Conservation (phyloP, 1,140 invertebrate species). For the Bilobella aurantiaca region DNA sequence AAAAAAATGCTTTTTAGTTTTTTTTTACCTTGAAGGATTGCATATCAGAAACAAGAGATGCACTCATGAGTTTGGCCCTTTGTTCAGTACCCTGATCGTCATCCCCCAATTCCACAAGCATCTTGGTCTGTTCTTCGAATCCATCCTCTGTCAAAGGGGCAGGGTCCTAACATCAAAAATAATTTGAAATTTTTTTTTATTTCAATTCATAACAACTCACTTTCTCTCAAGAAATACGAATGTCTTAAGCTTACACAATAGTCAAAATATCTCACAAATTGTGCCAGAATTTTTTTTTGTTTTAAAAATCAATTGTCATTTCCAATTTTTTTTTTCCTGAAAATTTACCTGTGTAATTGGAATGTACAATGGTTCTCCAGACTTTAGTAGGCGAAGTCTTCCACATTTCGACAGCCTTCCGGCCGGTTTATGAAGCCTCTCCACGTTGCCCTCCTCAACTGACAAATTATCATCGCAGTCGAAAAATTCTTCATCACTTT, state of each 20-base stretch:
- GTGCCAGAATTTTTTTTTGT: too few relatives aligned
- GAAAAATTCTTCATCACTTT: slow-evolving; percentile 64
- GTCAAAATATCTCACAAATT: too few relatives aligned
- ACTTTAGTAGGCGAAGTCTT: slow-evolving; percentile 54
- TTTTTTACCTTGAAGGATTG: slow-evolving; percentile 78
- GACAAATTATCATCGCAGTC: slow-evolving; percentile 50
- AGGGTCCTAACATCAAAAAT: slow-evolving; percentile 57
- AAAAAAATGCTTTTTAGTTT: neutral
- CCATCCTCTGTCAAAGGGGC: slow-evolving; percentile 96
- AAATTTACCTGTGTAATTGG: slow-evolving; percentile 70
- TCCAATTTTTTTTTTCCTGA: too few relatives aligned
- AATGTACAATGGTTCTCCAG: slow-evolving; percentile 64
- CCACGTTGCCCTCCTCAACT: slow-evolving; percentile 34
- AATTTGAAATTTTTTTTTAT: too few relatives aligned
- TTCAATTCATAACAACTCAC: too few relatives aligned
- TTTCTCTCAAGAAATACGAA: too few relatives aligned
- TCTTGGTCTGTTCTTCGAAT: slow-evolving; percentile 82
- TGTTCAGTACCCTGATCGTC: slow-evolving; percentile 70
- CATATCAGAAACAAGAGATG: slow-evolving; percentile 92
- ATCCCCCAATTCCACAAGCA: slow-evolving; percentile 73
- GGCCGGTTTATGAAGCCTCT: slow-evolving; percentile 47
- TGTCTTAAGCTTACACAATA: too few relatives aligned
- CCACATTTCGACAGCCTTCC: slow-evolving; percentile 56
- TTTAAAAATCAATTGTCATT: too few relatives aligned
- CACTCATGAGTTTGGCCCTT: slow-evolving; percentile 85